These are phyloP conservation scores for Charadrius vociferus DNA, from an alignment of 2,113 vertebrate genomes.

Conservation along the genomic window DNA sequence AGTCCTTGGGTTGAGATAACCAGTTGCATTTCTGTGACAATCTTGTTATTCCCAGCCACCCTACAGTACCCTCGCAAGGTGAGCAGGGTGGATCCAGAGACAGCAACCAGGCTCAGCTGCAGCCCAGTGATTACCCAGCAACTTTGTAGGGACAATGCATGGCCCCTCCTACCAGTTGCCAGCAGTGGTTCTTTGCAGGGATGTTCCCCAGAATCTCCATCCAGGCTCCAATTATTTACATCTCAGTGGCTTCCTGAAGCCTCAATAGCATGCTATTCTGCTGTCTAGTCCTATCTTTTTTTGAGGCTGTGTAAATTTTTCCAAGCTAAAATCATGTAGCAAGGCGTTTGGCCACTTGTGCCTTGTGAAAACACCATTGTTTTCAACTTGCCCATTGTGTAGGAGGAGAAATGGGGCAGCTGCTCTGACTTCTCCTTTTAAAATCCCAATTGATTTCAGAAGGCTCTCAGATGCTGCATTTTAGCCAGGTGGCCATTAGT, in stretches of 20 bases:
- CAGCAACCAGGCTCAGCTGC: not conserved
- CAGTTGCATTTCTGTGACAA: not conserved
- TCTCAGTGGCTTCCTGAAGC: not conserved
- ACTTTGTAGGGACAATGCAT: not conserved
- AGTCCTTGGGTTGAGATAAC: not conserved
- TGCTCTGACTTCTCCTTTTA: not conserved
- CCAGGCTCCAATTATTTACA: not conserved
- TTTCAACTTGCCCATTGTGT: not conserved
- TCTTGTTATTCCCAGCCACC: not conserved
- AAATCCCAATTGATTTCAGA: not conserved
- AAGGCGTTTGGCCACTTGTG: not conserved
- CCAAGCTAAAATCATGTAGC: not conserved
- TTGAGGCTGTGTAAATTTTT: not conserved
- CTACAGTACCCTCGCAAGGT: not conserved
- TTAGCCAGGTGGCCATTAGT: not conserved
- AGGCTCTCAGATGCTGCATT: not conserved
- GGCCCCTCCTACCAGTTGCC: not conserved
- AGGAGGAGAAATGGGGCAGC: not conserved
- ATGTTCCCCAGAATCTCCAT: not conserved
- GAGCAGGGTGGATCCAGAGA: not conserved
- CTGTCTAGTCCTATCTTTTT: not conserved
- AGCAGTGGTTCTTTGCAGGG: not conserved
- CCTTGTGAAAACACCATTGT: no score
- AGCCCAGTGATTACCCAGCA: not conserved
- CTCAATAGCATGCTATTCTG: not conserved